Evolutionary conservation across 2,888 invertebrate genomes (phyloP), one percentile per base, ranked within the genome.

Genomic region (Stratiomys singularior): DNA sequence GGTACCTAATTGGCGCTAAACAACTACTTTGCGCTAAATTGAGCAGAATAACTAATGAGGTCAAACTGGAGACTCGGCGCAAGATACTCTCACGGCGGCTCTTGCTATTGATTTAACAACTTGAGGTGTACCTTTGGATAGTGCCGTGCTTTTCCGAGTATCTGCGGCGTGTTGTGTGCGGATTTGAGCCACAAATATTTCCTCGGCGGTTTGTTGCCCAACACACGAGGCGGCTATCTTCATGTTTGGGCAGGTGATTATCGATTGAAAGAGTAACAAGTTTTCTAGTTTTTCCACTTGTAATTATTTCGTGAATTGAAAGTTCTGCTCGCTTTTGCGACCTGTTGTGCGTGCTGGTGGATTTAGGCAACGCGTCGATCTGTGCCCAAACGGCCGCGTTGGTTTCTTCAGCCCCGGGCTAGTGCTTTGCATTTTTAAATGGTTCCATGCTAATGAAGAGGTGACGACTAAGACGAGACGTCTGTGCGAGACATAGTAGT

Each of bases 31-130:
- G 27, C 67, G 44, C 67, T 52, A 47, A 23, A n/a, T 27, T 11
- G 47, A 25, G 23, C 47, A 47, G 71, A 47, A 47, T 71, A 71
- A 71, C 46, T 71, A 71, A 71, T 71, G 71, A 47, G 71, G 71
- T 71, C 71, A 71, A 28, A 25, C 18, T n/a, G 15, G 47, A 71
- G 71, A 4, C 71, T 64, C 64, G 23, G 21, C 13, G 18, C 30
- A 30, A 64, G 28, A 64, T 30, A 64, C 60, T 21, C 11, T 60
- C 11, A 15, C 5, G 64, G n/a, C n/a, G n/a, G n/a, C n/a, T n/a
- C 28, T 64, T 30, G 28, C 28, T 64, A n/a, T 30, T 64, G 64
- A 64, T 64, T 64, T 28, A 64, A 64, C 64, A 30, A 64, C 64
- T 64, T 25, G 15, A 64, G 28, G 64, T 64, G 28, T 64, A 23